Percentiles rank a stretch among this genome's conserved stretches.
Evolutionary conservation across 2,888 invertebrate genomes (phyloP).

Genomic region (Graphium colonna): DNA sequence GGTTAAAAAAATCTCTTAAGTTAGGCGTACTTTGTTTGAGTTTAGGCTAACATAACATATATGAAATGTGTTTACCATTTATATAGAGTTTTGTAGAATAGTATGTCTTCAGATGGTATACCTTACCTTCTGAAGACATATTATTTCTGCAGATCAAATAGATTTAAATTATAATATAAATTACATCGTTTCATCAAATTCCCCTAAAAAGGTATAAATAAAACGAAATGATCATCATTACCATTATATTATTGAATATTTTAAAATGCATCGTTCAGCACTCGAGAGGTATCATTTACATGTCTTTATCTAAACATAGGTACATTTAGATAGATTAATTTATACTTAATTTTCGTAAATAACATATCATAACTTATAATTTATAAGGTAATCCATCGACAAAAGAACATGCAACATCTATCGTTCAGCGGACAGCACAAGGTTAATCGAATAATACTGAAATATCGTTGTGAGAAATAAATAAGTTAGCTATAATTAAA

Average conservation of each 20-base stretch:
- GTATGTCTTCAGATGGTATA: too few relatives aligned
- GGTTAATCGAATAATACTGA: conserved; percentile 19
- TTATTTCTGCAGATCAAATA: too few relatives aligned
- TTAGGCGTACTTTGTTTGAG: too few relatives aligned
- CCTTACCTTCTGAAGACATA: too few relatives aligned
- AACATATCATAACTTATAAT: conserved; percentile 30
- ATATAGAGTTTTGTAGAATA: too few relatives aligned
- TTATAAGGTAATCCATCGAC: conserved; percentile 33
- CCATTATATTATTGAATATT: conserved; percentile 63
- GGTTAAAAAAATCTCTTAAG: too few relatives aligned
- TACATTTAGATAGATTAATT: conserved; percentile 45
- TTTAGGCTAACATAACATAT: too few relatives aligned
- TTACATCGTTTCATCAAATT: too few relatives aligned
- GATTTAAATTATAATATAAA: too few relatives aligned
- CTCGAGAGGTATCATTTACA: conserved; percentile 48
- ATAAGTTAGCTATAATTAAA: conserved; percentile 21
- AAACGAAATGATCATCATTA: conserved; percentile 45
- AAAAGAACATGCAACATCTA: conserved; percentile 28
- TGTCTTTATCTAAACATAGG: conserved; percentile 60
- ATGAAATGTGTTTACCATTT: too few relatives aligned
- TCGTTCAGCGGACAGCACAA: conserved; percentile 3
- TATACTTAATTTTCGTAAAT: conserved; percentile 37
- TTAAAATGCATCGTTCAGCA: conserved; percentile 65
- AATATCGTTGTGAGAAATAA: conserved; percentile 16
- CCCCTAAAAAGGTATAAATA: background rate